A percentile compares a stretch with the other conserved stretches of the same genome.
Evolutionary conservation across 2,888 invertebrate species (phyloP).

Genomic region (Melanophora roralis): DNA sequence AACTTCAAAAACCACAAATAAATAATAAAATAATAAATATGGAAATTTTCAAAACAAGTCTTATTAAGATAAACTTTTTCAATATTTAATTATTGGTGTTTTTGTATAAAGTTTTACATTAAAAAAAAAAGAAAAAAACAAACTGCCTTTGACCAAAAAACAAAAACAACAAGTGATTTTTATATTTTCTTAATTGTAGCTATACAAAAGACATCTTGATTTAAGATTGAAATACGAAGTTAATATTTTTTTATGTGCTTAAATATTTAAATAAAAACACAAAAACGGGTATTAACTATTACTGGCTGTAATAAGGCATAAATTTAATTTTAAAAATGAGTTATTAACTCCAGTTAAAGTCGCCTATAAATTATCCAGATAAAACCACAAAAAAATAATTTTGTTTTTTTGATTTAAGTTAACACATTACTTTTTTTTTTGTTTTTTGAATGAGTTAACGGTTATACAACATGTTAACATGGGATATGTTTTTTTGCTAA

Average conservation of each 20-base stretch:
- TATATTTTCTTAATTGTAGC: too few relatives aligned
- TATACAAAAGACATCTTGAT: neutral
- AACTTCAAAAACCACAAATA: neutral
- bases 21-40: constrained; percentile 12
- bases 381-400: neutral
- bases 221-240: neutral
- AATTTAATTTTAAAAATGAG: constrained; percentile 9
- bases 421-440: too few relatives aligned
- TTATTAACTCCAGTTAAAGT: neutral
- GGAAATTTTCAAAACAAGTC: constrained; percentile 27
- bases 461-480: too few relatives aligned
- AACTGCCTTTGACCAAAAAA: neutral
- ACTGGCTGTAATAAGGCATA: neutral
- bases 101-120: too few relatives aligned
- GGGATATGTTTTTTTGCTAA: neutral
- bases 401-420: too few relatives aligned
- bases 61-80: neutral
- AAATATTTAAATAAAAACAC: too few relatives aligned
- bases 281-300: neutral
- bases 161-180: neutral
- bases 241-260: neutral
- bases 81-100: neutral
- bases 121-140: too few relatives aligned
- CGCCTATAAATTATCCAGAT: neutral
- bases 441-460: neutral